Percentiles rank a stretch among this genome's conserved stretches.
Evolutionary conservation across 2,888 invertebrate genomes (phyloP).

Genomic region (Agriopis marginaria): DNA sequence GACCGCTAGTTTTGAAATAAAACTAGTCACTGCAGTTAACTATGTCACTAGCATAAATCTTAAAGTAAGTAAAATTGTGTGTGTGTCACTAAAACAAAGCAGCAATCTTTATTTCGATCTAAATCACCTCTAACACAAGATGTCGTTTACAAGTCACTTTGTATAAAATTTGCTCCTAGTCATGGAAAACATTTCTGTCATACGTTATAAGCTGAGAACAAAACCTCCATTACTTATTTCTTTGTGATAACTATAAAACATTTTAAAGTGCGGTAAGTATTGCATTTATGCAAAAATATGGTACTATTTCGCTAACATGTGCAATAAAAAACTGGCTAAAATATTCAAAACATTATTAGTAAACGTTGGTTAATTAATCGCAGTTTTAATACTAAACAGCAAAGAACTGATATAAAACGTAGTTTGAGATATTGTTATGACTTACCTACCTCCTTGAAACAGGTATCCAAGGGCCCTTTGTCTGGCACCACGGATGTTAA

Average conservation of each 20-base stretch:
- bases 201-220: not conserved
- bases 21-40: not conserved
- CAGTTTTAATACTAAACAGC: too few species aligned
- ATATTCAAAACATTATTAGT: too few species aligned
- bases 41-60: constrained; percentile 16
- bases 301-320: too few species aligned
- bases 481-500: constrained; percentile 41
- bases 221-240: not conserved
- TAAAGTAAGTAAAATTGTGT: constrained; percentile 11
- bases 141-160: constrained; percentile 48
- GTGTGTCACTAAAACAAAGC: constrained; percentile 43
- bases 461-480: constrained; percentile 45
- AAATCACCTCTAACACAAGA: constrained; percentile 48
- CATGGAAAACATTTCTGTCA: not conserved
- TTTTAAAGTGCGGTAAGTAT: not conserved
- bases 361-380: too few species aligned
- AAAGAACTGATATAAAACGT: too few species aligned
- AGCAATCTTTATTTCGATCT: constrained; percentile 60
- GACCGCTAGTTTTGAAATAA: too few species aligned
- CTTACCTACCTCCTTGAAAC: constrained; percentile 9
- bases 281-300: too few species aligned
- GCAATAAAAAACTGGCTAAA: too few species aligned
- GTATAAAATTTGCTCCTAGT: constrained; percentile 42
- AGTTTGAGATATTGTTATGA: too few species aligned
- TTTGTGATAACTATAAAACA: not conserved